phyloP scores from a whole-genome alignment of 1,140 invertebrate genomes.

The Mesaphorura yosii region DNA sequence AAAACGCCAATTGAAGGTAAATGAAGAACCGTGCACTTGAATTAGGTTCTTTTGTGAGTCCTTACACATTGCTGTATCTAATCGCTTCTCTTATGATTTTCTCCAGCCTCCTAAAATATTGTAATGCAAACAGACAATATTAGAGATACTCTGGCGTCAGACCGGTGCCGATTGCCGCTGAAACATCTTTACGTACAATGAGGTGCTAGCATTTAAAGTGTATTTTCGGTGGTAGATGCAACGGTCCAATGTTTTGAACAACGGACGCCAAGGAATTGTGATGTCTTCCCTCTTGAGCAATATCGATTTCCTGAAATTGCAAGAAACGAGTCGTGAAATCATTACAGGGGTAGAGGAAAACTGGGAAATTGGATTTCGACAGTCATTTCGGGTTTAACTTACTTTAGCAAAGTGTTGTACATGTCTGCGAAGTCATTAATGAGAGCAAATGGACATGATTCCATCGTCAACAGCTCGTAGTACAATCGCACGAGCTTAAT shows the following conservation, averaged over 20 bases:
- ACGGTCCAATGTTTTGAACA: slow-evolving; percentile 55
- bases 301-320: slow-evolving; percentile 55
- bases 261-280: slow-evolving; percentile 68
- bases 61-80: slow-evolving; percentile 16
- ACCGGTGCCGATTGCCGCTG: no score
- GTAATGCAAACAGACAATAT: no score
- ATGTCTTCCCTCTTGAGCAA: slow-evolving; percentile 68
- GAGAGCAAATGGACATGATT: slow-evolving; percentile 60
- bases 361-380: neutral
- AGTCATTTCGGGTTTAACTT: slow-evolving; percentile 28
- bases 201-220: slow-evolving; percentile 51
- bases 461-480: slow-evolving; percentile 62
- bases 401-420: slow-evolving; percentile 46
- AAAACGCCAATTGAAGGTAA: no score
- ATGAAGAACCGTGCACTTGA: no score
- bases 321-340: slow-evolving; percentile 12
- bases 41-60: neutral
- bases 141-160: no score
- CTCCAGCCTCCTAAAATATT: slow-evolving; percentile 22
- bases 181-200: no score
- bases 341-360: neutral
- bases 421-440: slow-evolving; percentile 54
- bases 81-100: slow-evolving; percentile 19
- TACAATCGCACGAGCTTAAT: slow-evolving; percentile 71
- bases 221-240: slow-evolving; percentile 43